Conservation (phyloP, 2,888 invertebrate species). For the Stomorhina lunata region DNA sequence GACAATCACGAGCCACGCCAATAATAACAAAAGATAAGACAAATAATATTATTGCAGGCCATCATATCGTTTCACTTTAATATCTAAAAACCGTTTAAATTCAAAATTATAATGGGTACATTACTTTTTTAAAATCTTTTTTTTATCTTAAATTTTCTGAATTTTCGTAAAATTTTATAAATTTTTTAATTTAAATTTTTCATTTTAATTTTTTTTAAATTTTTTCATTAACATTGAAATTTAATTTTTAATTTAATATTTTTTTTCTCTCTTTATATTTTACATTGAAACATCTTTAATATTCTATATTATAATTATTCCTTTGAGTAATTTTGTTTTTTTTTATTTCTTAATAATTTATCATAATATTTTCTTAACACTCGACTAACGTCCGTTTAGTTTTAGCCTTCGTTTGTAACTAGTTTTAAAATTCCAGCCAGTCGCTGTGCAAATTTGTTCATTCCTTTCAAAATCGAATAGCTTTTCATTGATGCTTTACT, state of each 20-base stretch:
- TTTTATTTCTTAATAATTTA: not conserved
- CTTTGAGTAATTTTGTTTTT: not conserved
- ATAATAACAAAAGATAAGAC: constrained; percentile 18
- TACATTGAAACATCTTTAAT: not conserved
- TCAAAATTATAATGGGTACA: constrained; percentile 6
- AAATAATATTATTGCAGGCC: not conserved
- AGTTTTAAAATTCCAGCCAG: constrained; percentile 66
- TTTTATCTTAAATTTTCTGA: not conserved
- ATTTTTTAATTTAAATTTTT: not conserved
- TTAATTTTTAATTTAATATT: not conserved
- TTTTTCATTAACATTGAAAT: not conserved
- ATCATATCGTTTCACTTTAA: too few relatives aligned
- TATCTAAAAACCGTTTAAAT: not conserved
- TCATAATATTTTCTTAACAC: not conserved
- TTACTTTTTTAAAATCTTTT: constrained; percentile 18
- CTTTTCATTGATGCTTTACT: constrained; percentile 46
- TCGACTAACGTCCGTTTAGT: constrained; percentile 73
- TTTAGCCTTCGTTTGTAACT: constrained; percentile 77
- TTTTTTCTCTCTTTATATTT: not conserved
- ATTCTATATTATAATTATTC: not conserved
- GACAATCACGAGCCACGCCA: constrained; percentile 30
- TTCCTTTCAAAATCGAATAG: not conserved
- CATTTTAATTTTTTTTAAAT: not conserved
- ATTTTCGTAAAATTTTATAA: not conserved
- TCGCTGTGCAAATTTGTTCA: constrained; percentile 13